These are phyloP conservation scores for Montipora cactus DNA, from an alignment of 64 coral and sea anemone genomes.

Conservation along the genomic window DNA sequence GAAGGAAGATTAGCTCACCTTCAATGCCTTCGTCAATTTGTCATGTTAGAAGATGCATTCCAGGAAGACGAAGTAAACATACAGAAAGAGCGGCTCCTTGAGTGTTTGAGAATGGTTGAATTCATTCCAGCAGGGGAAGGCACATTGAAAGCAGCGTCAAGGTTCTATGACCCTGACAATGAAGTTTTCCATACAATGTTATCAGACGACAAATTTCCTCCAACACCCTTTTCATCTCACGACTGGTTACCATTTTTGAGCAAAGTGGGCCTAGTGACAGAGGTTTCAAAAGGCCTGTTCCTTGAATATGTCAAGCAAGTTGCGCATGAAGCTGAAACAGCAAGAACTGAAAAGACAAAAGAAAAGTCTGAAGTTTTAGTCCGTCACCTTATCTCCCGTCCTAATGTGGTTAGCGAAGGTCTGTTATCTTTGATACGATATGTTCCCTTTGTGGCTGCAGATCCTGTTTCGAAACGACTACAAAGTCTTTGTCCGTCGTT, in stretches of 20 bases:
- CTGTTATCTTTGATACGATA: background rate
- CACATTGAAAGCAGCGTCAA: background rate
- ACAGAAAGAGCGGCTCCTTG: background rate
- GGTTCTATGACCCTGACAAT: slow-evolving; percentile 26
- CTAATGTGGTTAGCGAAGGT: background rate
- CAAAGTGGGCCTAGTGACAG: slow-evolving; percentile 4
- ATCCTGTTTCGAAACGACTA: background rate
- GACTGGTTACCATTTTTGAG: slow-evolving; percentile 47
- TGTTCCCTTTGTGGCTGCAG: slow-evolving; percentile 16
- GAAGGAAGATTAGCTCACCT: slow-evolving; percentile 31
- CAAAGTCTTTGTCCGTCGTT: background rate
- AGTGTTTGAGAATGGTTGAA: background rate
- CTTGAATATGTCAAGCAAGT: slow-evolving; percentile 15
- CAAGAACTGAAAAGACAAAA: background rate
- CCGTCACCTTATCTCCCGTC: background rate
- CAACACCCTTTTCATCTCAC: background rate
- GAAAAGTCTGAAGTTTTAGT: slow-evolving; percentile 28
- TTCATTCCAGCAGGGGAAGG: background rate
- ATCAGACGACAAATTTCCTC: slow-evolving; percentile 8
- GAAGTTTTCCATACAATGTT: slow-evolving; percentile 51
- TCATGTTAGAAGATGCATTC: background rate
- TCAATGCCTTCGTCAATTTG: background rate
- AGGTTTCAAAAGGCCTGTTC: slow-evolving; percentile 1
- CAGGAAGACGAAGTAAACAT: background rate
- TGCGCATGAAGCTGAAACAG: slow-evolving; percentile 16